Percentiles rank a stretch among this genome's conserved stretches.
phyloP scores from a whole-genome alignment of 92 coral and sea anemone species.

The Epizoanthus scotinus region DNA sequence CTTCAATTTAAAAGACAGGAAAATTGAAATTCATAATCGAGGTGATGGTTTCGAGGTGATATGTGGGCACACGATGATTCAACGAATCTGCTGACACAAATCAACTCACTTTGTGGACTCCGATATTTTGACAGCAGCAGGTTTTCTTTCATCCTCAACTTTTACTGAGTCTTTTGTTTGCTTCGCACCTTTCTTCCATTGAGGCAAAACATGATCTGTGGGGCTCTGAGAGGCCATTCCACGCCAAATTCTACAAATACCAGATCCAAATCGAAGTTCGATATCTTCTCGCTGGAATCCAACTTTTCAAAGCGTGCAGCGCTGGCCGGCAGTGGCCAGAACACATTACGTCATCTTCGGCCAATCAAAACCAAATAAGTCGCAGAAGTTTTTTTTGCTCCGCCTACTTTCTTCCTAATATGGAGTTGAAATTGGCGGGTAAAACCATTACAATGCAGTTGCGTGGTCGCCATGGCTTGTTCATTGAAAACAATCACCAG shows the following conservation, averaged over 20 bases:
- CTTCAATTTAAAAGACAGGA: slow-evolving; percentile 8
- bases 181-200: slow-evolving; percentile 80
- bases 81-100: neutral
- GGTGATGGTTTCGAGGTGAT: neutral
- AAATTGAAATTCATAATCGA: neutral
- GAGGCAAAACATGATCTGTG: slow-evolving; percentile 67
- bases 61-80: neutral
- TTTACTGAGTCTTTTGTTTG: slow-evolving; percentile 68
- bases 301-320: slow-evolving; percentile 32
- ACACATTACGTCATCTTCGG: slow-evolving; percentile 66
- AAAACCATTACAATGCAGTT: slow-evolving; percentile 42
- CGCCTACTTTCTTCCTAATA: slow-evolving; percentile 62
- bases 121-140: slow-evolving; percentile 78
- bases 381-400: slow-evolving; percentile 23
- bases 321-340: slow-evolving; percentile 1
- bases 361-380: slow-evolving; percentile 62
- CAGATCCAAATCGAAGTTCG: slow-evolving; percentile 10
- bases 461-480: slow-evolving; percentile 71
- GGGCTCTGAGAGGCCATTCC: slow-evolving; percentile 91
- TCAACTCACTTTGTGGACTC: slow-evolving; percentile 86
- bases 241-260: slow-evolving; percentile 44
- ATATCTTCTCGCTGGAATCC: slow-evolving; percentile 40
- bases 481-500: slow-evolving; percentile 37
- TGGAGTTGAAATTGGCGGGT: slow-evolving; percentile 51
- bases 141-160: slow-evolving; percentile 82